phyloP scores from a whole-genome alignment of 2,797 vertebrate genomes.

The Chloroceryle amazona region DNA sequence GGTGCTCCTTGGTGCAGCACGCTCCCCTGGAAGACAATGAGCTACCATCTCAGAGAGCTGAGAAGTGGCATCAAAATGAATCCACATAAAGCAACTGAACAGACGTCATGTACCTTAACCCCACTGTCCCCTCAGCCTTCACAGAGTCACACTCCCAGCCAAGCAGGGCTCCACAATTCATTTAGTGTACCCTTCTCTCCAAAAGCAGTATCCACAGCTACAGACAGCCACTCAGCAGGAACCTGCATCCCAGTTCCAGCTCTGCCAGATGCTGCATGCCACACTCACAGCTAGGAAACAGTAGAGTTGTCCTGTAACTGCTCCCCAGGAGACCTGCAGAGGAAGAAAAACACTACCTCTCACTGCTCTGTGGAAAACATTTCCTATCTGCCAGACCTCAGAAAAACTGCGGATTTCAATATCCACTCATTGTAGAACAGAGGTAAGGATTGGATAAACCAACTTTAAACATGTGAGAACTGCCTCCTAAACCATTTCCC shows the following conservation, averaged over 20 bases:
- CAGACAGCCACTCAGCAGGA: constrained; percentile 2
- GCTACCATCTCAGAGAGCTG: neutral
- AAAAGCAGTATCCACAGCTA: neutral
- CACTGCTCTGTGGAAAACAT: neutral
- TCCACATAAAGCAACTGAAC: neutral
- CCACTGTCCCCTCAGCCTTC: neutral
- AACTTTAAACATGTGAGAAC: neutral
- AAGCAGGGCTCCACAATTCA: neutral
- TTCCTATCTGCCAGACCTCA: neutral
- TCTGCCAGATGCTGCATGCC: neutral
- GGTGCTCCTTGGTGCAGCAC: neutral
- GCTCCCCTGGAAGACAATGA: neutral
- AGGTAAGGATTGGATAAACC: neutral
- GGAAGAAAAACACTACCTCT: neutral
- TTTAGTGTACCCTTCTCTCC: neutral
- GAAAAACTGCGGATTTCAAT: neutral
- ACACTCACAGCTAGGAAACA: neutral
- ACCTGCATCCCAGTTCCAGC: neutral
- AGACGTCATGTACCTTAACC: neutral
- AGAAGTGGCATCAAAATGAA: neutral
- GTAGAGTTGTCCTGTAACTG: neutral
- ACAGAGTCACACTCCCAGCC: neutral
- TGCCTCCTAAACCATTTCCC: neutral
- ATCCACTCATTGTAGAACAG: neutral
- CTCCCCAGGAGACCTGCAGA: neutral